These are phyloP conservation scores for Epizoanthus fatuus DNA, from an alignment of 92 coral and sea anemone species.

Conservation along the genomic window DNA sequence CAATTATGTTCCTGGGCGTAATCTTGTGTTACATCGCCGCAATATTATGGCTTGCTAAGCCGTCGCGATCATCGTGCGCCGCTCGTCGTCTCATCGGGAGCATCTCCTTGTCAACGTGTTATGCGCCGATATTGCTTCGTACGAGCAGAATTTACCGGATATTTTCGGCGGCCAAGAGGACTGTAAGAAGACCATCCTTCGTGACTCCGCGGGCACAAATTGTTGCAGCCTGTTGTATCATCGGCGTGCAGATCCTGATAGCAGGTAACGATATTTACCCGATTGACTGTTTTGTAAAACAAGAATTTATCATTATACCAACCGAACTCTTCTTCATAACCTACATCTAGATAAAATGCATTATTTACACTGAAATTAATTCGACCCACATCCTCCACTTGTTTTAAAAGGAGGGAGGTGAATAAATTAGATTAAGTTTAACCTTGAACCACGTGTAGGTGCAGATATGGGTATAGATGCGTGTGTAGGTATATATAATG, in stretches of 20 bases:
- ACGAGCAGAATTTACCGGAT: conserved; percentile 89
- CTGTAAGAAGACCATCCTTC: conserved; percentile 79
- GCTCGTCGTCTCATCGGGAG: conserved; percentile 72
- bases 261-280: conserved; percentile 31
- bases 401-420: too few species aligned
- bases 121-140: conserved; percentile 84
- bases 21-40: conserved; percentile 72
- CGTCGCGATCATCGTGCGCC: conserved; percentile 67
- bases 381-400: too few species aligned
- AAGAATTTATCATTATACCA: too few species aligned
- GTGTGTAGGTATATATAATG: too few species aligned
- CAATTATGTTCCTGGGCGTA: conserved; percentile 75
- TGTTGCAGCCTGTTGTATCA: conserved; percentile 71
- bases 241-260: conserved; percentile 73
- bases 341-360: too few species aligned
- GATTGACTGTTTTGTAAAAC: too few species aligned
- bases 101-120: conserved; percentile 75
- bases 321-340: too few species aligned
- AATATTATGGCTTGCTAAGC: conserved; percentile 66
- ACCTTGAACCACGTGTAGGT: too few species aligned
- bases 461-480: too few species aligned
- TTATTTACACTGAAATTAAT: too few species aligned
- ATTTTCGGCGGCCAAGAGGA: conserved; percentile 78
- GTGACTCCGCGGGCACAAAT: conserved; percentile 85
- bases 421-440: too few species aligned